Evolutionary conservation across 1,140 invertebrate species (phyloP).

Genomic region (Sesamia nonagrioides): DNA sequence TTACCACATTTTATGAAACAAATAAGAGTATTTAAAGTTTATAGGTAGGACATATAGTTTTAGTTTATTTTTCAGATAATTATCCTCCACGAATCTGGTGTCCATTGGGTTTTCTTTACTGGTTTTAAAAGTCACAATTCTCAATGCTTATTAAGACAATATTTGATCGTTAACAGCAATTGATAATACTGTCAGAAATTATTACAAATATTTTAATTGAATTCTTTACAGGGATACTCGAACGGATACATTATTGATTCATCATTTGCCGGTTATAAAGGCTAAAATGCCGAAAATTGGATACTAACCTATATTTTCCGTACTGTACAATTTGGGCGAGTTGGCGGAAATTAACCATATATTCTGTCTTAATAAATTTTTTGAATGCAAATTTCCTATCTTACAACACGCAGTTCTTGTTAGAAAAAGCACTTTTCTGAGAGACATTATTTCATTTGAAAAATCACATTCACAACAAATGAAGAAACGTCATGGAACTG

Average conservation of each 20-base stretch:
- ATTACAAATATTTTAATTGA: neutral
- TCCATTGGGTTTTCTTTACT: neutral
- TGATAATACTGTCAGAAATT: neutral
- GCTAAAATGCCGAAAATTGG: conserved; percentile 24
- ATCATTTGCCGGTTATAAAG: conserved; percentile 14
- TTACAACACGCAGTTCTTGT: conserved; percentile 73
- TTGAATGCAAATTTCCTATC: conserved; percentile 64
- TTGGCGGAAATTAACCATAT: conserved; percentile 70
- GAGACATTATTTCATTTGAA: conserved; percentile 73
- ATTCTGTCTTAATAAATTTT: conserved; percentile 72
- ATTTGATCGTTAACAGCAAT: neutral
- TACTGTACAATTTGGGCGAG: conserved; percentile 73
- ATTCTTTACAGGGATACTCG: neutral
- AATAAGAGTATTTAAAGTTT: neutral
- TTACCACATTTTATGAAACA: neutral
- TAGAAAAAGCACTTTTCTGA: conserved; percentile 78
- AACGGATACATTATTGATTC: conserved; percentile 3
- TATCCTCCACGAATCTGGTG: neutral
- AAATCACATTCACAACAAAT: conserved; percentile 73
- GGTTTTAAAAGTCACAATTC: neutral
- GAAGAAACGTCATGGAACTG: conserved; percentile 49
- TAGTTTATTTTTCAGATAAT: neutral
- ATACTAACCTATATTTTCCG: conserved; percentile 83
- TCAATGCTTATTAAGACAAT: neutral
- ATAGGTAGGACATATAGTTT: neutral